phyloP scores from a whole-genome alignment of 2,888 invertebrate species.

The Heliconius charithonia region DNA sequence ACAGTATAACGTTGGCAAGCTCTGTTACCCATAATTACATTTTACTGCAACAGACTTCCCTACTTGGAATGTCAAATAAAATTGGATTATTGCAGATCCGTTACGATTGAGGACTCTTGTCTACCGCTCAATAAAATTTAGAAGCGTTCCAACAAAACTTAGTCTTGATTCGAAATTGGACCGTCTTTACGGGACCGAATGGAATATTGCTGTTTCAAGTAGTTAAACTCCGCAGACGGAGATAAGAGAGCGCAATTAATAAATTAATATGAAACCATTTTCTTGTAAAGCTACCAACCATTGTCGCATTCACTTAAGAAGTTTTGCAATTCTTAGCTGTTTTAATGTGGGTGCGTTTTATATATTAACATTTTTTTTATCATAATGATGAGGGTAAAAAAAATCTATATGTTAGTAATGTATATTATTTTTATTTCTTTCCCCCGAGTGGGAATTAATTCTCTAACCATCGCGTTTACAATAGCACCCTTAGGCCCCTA shows the following conservation, averaged over 20 bases:
- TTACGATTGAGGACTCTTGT: conserved; percentile 67
- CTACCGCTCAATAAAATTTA: conserved; percentile 63
- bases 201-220: conserved; percentile 19
- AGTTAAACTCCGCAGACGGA: conserved; percentile 16
- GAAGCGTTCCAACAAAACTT: conserved; percentile 52
- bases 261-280: conserved; percentile 27
- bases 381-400: background rate
- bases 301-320: conserved; percentile 12
- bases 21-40: conserved; percentile 64
- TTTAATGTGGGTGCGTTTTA: background rate
- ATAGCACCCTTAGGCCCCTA: background rate
- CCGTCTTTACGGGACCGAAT: conserved; percentile 29
- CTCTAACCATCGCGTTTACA: background rate
- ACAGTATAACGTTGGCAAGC: conserved; percentile 8
- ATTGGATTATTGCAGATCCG: conserved; percentile 75
- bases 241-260: conserved; percentile 27
- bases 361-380: background rate
- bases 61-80: conserved; percentile 66
- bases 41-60: conserved; percentile 65
- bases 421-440: no score
- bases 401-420: background rate
- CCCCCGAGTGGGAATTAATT: background rate
- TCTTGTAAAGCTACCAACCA: conserved; percentile 9
- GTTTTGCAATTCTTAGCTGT: background rate
- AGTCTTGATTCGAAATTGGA: conserved; percentile 31